These are phyloP conservation scores for Plecotus auritus DNA, from an alignment of 2,113 vertebrate genomes.

Conservation along the genomic window DNA sequence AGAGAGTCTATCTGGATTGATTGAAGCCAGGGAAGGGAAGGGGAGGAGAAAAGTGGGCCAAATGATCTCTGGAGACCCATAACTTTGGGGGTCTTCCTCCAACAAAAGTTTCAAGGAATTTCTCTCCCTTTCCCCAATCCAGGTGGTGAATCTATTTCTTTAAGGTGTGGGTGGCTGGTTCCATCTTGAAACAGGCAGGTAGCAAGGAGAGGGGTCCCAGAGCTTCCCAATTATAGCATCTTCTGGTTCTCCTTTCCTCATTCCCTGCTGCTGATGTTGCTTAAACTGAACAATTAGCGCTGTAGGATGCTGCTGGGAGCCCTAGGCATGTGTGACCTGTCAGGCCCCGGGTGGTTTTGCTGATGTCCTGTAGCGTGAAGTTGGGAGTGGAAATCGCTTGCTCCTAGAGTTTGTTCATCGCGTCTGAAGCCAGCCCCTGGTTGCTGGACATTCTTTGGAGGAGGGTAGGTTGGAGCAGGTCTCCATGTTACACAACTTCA, in stretches of 20 bases:
- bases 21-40: background rate
- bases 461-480: background rate
- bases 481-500: background rate
- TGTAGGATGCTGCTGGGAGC: background rate
- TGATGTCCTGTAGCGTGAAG: background rate
- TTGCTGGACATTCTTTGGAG: background rate
- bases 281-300: slow-evolving; percentile 44
- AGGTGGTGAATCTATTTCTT: background rate
- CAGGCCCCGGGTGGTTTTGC: background rate
- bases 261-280: slow-evolving; percentile 22
- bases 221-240: slow-evolving; percentile 24
- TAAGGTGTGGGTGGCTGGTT: background rate
- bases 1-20: background rate
- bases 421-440: background rate
- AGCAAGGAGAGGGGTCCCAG: background rate
- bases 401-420: background rate
- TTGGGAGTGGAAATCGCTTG: background rate
- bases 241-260: background rate
- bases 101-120: background rate
- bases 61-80: background rate
- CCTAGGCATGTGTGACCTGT: background rate
- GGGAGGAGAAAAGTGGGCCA: background rate
- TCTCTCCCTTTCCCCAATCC: background rate
- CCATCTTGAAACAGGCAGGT: background rate
- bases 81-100: slow-evolving; percentile 1